phyloP scores from a whole-genome alignment of 2,797 vertebrate genomes.

The Synanceia verrucosa region DNA sequence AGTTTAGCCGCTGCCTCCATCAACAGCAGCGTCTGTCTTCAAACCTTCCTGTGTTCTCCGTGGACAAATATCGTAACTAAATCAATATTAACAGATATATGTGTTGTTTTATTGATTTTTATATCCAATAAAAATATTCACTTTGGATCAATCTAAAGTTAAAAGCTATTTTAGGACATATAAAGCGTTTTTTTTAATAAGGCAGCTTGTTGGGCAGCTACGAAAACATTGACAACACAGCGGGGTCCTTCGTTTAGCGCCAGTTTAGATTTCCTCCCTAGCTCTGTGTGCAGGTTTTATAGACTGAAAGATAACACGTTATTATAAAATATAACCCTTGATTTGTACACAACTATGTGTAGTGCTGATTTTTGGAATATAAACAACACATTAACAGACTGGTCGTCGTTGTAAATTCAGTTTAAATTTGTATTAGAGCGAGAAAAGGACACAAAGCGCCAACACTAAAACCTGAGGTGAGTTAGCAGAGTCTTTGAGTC shows the following conservation, averaged over 20 bases:
- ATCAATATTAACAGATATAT: fast-evolving
- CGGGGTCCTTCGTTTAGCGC: constrained; percentile 78
- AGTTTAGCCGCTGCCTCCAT: no score
- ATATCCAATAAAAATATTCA: fast-evolving
- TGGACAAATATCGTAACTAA: neutral
- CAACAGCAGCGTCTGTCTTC: no score
- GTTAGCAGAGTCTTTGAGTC: neutral
- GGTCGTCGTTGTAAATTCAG: neutral
- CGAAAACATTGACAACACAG: constrained; percentile 43
- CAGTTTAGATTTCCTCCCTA: constrained; percentile 61
- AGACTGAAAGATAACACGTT: fast-evolving
- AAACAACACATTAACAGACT: neutral
- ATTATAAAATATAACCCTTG: neutral
- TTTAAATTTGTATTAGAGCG: neutral
- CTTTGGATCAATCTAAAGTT: fast-evolving
- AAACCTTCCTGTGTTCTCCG: fast-evolving
- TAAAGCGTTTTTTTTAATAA: neutral
- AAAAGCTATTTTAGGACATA: fast-evolving
- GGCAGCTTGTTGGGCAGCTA: constrained; percentile 45
- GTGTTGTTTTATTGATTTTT: fast-evolving
- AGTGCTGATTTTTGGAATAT: fast-evolving
- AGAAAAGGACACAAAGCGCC: neutral
- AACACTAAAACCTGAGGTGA: neutral
- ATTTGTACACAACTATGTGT: fast-evolving
- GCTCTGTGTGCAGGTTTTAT: fast-evolving